phyloP scores from a whole-genome alignment of 2,113 vertebrate species.

The Corythaeola cristata region DNA sequence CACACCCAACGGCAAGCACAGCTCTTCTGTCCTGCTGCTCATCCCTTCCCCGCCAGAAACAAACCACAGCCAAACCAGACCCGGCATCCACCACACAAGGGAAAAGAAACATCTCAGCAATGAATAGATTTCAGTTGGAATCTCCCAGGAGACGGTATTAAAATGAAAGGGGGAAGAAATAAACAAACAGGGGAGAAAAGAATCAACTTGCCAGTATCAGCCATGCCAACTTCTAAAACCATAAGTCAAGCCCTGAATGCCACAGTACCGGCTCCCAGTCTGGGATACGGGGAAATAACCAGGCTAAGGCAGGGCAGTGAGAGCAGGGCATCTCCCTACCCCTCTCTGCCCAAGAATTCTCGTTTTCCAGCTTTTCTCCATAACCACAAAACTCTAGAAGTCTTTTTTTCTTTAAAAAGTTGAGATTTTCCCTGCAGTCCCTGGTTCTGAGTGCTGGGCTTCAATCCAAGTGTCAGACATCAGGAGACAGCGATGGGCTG shows the following conservation, averaged over 20 bases:
- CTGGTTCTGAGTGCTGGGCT: background rate
- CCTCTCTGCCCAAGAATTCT: background rate
- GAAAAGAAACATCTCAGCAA: slow-evolving; percentile 29
- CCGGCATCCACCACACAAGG: fast-evolving
- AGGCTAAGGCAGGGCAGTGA: fast-evolving
- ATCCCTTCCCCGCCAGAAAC: background rate
- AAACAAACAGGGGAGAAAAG: slow-evolving; percentile 24
- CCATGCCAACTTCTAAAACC: background rate
- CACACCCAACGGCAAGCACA: background rate
- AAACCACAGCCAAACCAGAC: background rate
- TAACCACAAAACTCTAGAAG: background rate
- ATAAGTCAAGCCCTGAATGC: background rate
- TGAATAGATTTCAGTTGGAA: slow-evolving; percentile 17
- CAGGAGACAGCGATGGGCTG: background rate
- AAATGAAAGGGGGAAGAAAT: slow-evolving; percentile 27
- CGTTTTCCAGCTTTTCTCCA: background rate
- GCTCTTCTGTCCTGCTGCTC: background rate
- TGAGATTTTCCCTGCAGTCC: background rate
- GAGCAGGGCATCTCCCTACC: background rate
- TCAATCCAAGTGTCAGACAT: background rate
- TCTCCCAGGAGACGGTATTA: slow-evolving; percentile 32
- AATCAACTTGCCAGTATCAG: background rate
- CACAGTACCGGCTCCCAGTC: background rate
- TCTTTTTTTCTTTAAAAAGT: background rate
- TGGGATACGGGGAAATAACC: background rate